These are phyloP conservation scores for Nebria salina DNA, from an alignment of 2,888 invertebrate genomes.

Conservation along the genomic window DNA sequence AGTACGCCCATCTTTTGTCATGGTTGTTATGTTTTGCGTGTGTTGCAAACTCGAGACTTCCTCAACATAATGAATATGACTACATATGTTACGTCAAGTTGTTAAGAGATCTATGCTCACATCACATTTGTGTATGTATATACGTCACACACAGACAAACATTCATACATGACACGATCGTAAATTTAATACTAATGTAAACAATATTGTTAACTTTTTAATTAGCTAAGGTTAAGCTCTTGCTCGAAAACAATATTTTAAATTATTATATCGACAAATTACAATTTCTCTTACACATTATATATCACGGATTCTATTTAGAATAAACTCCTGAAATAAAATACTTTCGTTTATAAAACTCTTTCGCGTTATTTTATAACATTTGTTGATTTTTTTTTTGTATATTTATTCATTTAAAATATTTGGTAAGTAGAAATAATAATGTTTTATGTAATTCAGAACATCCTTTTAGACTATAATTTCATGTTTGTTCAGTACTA, in stretches of 20 bases:
- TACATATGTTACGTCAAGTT: constrained; percentile 4
- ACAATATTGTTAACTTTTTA: constrained; percentile 55
- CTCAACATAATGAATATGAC: constrained; percentile 14
- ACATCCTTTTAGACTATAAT: constrained; percentile 46
- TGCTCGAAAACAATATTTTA: too few species aligned
- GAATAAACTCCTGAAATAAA: too few species aligned
- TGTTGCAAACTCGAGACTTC: constrained; percentile 4
- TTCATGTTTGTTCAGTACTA: constrained; percentile 48
- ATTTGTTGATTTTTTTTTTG: too few species aligned
- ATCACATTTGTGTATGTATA: neutral
- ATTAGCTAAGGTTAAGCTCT: constrained; percentile 60
- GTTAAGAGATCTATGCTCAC: constrained; percentile 8
- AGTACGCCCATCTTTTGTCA: constrained; percentile 1
- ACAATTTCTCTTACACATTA: too few species aligned
- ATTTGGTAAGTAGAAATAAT: constrained; percentile 55
- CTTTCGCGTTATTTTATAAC: too few species aligned
- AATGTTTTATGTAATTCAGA: neutral
- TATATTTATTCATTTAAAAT: too few species aligned
- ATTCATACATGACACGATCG: constrained; percentile 59
- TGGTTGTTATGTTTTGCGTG: constrained; percentile 14
- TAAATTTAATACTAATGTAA: constrained; percentile 45
- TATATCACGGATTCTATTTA: too few species aligned
- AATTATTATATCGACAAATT: too few species aligned
- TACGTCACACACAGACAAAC: constrained; percentile 51
- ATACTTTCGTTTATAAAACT: too few species aligned